Evolutionary conservation across 2,797 vertebrate species (phyloP).

Genomic region (Lepidocolaptes lacrymiger): DNA sequence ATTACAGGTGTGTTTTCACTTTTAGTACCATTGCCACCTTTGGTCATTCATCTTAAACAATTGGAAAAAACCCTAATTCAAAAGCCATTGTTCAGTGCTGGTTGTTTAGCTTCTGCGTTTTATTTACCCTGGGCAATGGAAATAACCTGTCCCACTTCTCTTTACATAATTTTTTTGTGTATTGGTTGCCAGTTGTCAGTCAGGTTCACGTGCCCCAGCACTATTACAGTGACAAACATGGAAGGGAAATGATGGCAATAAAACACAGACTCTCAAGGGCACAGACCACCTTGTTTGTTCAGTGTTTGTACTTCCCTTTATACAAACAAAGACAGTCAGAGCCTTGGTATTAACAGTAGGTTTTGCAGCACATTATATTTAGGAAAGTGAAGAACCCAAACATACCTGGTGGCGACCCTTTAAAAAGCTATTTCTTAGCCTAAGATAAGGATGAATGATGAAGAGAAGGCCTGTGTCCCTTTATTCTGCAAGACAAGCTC

Average conservation of each 20-base stretch:
- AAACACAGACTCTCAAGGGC: conserved; percentile 29
- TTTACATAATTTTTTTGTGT: neutral
- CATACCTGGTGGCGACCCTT: neutral
- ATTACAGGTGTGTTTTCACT: neutral
- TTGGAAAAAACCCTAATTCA: neutral
- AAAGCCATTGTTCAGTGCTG: neutral
- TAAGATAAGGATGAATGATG: neutral
- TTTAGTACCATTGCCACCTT: neutral
- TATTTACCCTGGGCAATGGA: neutral
- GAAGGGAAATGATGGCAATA: neutral
- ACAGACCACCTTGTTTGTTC: conserved; percentile 11
- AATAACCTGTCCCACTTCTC: neutral
- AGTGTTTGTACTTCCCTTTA: conserved; percentile 19
- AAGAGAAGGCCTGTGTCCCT: neutral
- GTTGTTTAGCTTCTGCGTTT: neutral
- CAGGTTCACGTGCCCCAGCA: neutral
- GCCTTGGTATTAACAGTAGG: neutral
- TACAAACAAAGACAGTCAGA: neutral
- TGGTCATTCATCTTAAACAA: neutral
- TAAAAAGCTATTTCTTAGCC: neutral
- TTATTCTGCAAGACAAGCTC: neutral
- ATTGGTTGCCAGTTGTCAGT: neutral
- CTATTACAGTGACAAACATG: neutral
- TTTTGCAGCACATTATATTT: neutral
- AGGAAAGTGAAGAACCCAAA: neutral